Evolutionary conservation across 2,888 invertebrate species (phyloP).

Genomic region (Plebejus anna): DNA sequence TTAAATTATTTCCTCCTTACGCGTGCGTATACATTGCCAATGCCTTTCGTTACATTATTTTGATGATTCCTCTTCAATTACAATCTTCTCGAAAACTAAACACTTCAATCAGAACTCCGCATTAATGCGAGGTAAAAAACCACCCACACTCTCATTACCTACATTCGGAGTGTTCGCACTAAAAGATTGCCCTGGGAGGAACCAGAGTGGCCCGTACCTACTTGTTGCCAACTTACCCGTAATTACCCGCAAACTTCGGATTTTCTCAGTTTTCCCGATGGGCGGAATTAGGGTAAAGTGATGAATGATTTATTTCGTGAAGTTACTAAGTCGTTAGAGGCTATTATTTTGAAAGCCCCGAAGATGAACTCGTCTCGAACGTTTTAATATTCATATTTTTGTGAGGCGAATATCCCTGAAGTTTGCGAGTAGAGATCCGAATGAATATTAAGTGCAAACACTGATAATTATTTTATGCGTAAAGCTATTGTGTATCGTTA

Average conservation of each 20-base stretch:
- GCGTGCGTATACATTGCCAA: background rate
- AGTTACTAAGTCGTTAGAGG: constrained; percentile 34
- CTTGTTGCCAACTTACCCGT: constrained; percentile 47
- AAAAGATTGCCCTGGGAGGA: constrained; percentile 38
- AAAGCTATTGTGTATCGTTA: background rate
- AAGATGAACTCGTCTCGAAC: constrained; percentile 26
- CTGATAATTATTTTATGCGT: background rate
- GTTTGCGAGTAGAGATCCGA: background rate
- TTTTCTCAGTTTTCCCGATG: constrained; percentile 46
- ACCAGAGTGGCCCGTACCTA: constrained; percentile 36
- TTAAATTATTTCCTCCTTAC: background rate
- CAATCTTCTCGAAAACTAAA: background rate
- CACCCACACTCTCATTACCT: constrained; percentile 38
- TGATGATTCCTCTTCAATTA: background rate
- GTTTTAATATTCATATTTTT: constrained; percentile 27
- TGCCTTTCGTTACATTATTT: background rate
- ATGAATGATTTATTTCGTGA: constrained; percentile 43
- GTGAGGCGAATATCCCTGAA: background rate
- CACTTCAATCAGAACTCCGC: constrained; percentile 16
- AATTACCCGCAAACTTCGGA: constrained; percentile 47
- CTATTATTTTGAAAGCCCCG: constrained; percentile 30
- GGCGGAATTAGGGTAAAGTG: constrained; percentile 43
- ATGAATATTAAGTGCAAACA: background rate
- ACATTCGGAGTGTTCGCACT: constrained; percentile 34
- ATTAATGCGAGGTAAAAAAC: constrained; percentile 3